These are phyloP conservation scores for Ellobius talpinus DNA, from an alignment of 2,113 vertebrate genomes.

Conservation along the genomic window DNA sequence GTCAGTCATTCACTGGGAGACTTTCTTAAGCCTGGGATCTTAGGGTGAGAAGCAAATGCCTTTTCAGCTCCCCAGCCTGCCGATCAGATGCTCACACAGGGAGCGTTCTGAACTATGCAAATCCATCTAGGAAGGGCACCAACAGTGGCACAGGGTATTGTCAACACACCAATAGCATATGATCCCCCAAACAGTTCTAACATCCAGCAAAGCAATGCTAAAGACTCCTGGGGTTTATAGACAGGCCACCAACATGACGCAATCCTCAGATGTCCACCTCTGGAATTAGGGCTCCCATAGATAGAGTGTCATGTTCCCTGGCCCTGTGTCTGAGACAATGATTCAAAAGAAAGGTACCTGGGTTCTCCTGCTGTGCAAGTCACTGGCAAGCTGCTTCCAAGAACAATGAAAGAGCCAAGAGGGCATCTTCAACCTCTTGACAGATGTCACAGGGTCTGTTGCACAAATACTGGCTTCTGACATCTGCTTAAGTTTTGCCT, in stretches of 20 bases:
- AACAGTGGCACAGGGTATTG: too few species aligned
- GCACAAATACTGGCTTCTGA: background rate
- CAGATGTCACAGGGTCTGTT: background rate
- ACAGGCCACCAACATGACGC: background rate
- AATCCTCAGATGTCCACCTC: background rate
- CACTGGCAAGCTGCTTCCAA: rapidly evolving
- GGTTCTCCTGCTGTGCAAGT: too few species aligned
- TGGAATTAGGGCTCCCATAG: background rate
- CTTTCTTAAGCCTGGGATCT: background rate
- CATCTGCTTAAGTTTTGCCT: background rate
- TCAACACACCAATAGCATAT: background rate
- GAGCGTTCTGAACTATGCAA: background rate
- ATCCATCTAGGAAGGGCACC: background rate
- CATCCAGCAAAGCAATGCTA: background rate
- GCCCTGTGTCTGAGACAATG: background rate
- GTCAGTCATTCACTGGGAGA: background rate
- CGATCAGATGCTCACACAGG: background rate
- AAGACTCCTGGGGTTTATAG: background rate
- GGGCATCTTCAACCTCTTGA: too few species aligned
- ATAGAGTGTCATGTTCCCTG: background rate
- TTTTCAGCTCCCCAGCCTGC: background rate
- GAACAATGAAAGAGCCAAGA: rapidly evolving
- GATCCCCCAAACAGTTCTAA: background rate
- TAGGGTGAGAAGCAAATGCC: background rate
- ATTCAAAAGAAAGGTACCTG: background rate